Percentiles rank a stretch among this genome's conserved stretches.
phyloP scores from a whole-genome alignment of 2,888 invertebrate species.

The Bruchidius siliquastri region DNA sequence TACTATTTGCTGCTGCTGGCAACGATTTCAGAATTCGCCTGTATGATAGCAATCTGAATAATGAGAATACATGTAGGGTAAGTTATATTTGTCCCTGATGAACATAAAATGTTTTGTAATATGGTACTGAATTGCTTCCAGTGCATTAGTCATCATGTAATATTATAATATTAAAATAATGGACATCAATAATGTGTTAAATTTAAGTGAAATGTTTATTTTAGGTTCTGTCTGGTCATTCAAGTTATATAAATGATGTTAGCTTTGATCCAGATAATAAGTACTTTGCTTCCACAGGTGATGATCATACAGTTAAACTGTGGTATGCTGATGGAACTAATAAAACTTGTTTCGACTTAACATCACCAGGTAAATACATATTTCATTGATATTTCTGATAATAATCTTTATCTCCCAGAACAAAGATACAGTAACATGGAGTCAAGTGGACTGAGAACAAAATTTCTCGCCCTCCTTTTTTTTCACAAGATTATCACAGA shows the following conservation, averaged over 20 bases:
- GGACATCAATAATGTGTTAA: too few relatives aligned
- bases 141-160: too few relatives aligned
- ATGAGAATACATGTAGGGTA: constrained; percentile 50
- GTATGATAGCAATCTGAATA: constrained; percentile 54
- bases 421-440: too few relatives aligned
- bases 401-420: too few relatives aligned
- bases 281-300: constrained; percentile 68
- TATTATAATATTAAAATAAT: too few relatives aligned
- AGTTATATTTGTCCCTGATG: too few relatives aligned
- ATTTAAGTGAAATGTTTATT: constrained; percentile 1
- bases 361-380: constrained; percentile 54
- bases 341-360: constrained; percentile 57
- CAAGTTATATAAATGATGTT: constrained; percentile 64
- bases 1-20: constrained; percentile 53
- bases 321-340: constrained; percentile 57
- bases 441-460: too few relatives aligned
- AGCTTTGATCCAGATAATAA: constrained; percentile 66
- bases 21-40: constrained; percentile 55
- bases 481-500: too few relatives aligned
- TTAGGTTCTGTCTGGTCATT: constrained; percentile 59
- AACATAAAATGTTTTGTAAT: too few relatives aligned
- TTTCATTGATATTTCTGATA: too few relatives aligned
- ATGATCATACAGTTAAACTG: constrained; percentile 69
- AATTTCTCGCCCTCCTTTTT: too few relatives aligned
- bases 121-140: too few relatives aligned